Percentiles rank a stretch among this genome's conserved stretches.
Evolutionary conservation across 1,140 invertebrate genomes (phyloP).

Genomic region (Musca vetustissima): DNA sequence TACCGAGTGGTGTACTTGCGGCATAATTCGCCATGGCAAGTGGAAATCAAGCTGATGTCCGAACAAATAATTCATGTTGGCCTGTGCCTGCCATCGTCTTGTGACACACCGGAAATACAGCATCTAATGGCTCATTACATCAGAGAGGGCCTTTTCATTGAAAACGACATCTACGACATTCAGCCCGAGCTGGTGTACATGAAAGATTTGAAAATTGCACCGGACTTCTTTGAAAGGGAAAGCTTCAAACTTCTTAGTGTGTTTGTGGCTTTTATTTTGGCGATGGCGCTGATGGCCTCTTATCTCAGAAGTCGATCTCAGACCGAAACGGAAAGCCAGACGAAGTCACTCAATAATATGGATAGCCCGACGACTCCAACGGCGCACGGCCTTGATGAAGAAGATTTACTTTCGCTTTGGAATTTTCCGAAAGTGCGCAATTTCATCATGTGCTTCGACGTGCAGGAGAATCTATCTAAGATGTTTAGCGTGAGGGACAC

Average conservation of each 20-base stretch:
- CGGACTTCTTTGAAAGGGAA: slow-evolving; percentile 39
- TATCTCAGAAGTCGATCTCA: slow-evolving; percentile 34
- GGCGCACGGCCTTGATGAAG: neutral
- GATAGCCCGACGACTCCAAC: neutral
- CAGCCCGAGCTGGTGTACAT: slow-evolving; percentile 47
- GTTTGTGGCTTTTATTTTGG: slow-evolving; percentile 36
- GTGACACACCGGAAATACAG: slow-evolving; percentile 42
- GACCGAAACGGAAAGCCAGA: slow-evolving; percentile 25
- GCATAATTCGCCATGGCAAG: slow-evolving; percentile 52
- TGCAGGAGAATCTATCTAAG: slow-evolving; percentile 39
- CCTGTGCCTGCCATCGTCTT: slow-evolving; percentile 48
- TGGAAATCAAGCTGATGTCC: slow-evolving; percentile 51
- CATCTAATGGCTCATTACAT: slow-evolving; percentile 42
- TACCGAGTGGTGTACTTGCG: slow-evolving; percentile 50
- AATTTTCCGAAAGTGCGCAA: slow-evolving; percentile 10
- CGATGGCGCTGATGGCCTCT: slow-evolving; percentile 43
- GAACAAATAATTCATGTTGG: slow-evolving; percentile 53
- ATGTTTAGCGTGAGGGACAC: slow-evolving; percentile 34
- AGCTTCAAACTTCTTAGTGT: slow-evolving; percentile 43
- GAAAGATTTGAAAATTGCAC: slow-evolving; percentile 45
- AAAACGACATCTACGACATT: slow-evolving; percentile 48
- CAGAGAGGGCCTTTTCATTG: slow-evolving; percentile 32
- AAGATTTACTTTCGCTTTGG: neutral
- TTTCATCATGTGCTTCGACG: slow-evolving; percentile 49
- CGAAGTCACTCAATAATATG: neutral